A percentile compares a stretch with the other conserved stretches of the same genome.
phyloP scores from a whole-genome alignment of 2,113 vertebrate species.

The Rhinopithecus roxellana region DNA sequence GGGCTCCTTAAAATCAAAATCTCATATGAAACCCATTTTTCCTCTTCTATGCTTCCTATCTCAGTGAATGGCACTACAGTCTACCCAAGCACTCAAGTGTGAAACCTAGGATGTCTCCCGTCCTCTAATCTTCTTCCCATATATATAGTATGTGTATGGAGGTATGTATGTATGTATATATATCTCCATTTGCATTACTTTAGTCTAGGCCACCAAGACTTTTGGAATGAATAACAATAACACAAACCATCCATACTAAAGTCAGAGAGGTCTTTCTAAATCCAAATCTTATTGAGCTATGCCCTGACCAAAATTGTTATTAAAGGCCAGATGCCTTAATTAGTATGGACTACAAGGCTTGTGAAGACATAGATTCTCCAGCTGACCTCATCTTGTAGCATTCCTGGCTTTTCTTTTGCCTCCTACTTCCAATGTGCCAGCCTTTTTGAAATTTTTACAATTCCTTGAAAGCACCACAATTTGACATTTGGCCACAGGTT shows the following conservation, averaged over 20 bases:
- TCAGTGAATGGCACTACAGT: not conserved
- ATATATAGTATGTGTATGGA: not conserved
- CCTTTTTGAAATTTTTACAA: not conserved
- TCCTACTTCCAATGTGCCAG: not conserved
- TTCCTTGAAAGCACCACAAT: not conserved
- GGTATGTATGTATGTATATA: not conserved
- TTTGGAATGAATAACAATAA: not conserved
- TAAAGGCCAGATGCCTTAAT: not conserved
- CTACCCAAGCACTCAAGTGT: not conserved
- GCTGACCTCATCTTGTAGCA: not conserved
- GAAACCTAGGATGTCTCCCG: not conserved
- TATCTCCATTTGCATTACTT: not conserved
- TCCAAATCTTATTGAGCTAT: not conserved
- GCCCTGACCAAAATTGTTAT: conserved; percentile 7
- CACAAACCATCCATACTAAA: not conserved
- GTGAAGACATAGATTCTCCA: not conserved
- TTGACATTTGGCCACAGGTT: not conserved
- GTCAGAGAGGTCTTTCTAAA: not conserved
- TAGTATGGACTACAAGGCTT: not conserved
- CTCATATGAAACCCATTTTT: not conserved
- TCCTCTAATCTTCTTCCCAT: not conserved
- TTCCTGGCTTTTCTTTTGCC: not conserved
- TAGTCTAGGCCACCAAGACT: not conserved
- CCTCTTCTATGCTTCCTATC: not conserved
- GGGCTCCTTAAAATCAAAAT: not conserved